Conservation (phyloP, 2,113 vertebrate species). For the Hypomesus transpacificus region DNA sequence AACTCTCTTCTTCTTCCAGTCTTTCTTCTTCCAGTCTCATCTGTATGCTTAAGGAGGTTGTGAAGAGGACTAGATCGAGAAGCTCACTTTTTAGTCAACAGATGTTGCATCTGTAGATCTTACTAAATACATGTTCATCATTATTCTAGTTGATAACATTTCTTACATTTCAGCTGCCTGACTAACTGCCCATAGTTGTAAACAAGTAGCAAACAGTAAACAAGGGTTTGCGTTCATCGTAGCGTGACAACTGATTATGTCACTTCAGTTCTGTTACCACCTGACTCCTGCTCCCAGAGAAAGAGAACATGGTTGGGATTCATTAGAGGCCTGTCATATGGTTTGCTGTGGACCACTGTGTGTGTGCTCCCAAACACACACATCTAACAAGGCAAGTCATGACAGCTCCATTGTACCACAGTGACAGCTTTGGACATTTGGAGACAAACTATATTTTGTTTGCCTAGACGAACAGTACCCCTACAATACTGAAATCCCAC, state of each 20-base stretch:
- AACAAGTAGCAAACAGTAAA: constrained; percentile 9
- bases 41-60: not conserved
- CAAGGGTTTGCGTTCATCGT: constrained; percentile 12
- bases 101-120: constrained; percentile 45
- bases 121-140: constrained; percentile 22
- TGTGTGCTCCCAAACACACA: not conserved
- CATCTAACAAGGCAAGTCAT: constrained; percentile 34
- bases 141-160: constrained; percentile 11
- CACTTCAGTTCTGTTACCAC: not conserved
- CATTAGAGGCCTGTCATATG: constrained; percentile 31
- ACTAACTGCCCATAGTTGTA: constrained; percentile 24
- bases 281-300: constrained; percentile 14
- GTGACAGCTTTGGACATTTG: constrained; percentile 33
- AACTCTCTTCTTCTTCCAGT: too few relatives aligned
- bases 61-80: constrained; percentile 38
- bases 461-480: constrained; percentile 36
- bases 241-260: constrained; percentile 17
- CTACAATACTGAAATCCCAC: constrained; percentile 48
- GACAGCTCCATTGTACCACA: constrained; percentile 17
- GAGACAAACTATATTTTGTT: constrained; percentile 38
- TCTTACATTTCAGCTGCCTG: constrained; percentile 13
- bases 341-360: not conserved
- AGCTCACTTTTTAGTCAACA: constrained; percentile 35
- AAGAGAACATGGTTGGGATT: constrained; percentile 25
- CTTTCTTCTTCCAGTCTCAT: not conserved